Evolutionary conservation across 2,113 vertebrate genomes (phyloP).

Genomic region (Sialia sialis): DNA sequence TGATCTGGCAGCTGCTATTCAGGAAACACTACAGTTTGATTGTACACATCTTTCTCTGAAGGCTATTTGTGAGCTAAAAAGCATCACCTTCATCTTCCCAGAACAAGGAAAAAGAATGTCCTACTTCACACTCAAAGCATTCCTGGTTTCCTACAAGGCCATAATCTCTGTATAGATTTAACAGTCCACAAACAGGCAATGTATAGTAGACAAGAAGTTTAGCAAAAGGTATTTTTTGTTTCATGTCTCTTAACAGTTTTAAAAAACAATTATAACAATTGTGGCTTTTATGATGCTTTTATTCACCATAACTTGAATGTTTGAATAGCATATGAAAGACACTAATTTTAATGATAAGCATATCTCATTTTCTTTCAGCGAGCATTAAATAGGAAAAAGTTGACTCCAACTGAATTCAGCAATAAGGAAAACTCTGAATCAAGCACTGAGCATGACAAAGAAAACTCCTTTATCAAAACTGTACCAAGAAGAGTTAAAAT

Average conservation of each 20-base stretch:
- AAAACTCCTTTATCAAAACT: slow-evolving; percentile 80
- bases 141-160: background rate
- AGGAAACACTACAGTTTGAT: background rate
- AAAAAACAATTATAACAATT: background rate
- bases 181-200: background rate
- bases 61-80: background rate
- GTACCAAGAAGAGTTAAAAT: slow-evolving; percentile 96
- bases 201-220: background rate
- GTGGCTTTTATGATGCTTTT: background rate
- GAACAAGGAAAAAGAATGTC: background rate
- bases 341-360: background rate
- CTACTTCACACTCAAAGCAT: background rate
- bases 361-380: slow-evolving; percentile 74
- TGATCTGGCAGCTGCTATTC: background rate
- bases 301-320: background rate
- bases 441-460: slow-evolving; percentile 89
- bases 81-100: background rate
- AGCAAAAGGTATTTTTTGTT: background rate
- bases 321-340: background rate
- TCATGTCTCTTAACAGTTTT: background rate
- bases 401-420: slow-evolving; percentile 77
- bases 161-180: background rate
- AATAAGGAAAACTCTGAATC: slow-evolving; percentile 84
- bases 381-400: slow-evolving; percentile 77
- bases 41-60: background rate